These are phyloP conservation scores for Limnothrissa miodon DNA, from an alignment of 2,113 vertebrate genomes.

Conservation along the genomic window DNA sequence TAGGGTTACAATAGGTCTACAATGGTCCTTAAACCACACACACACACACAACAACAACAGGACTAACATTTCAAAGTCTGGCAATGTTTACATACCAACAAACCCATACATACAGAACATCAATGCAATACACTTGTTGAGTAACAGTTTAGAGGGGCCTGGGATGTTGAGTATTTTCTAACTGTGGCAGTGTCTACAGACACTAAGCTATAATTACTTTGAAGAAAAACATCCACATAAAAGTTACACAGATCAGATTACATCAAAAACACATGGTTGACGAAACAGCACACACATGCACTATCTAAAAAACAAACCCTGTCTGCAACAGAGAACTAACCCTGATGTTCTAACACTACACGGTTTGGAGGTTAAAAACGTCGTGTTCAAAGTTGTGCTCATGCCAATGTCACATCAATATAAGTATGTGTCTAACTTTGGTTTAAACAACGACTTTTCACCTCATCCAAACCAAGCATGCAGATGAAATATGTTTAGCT, in stretches of 20 bases:
- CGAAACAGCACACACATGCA: not conserved
- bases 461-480: not conserved
- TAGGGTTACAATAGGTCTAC: not conserved
- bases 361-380: not conserved
- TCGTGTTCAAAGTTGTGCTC: not conserved
- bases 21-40: not conserved
- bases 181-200: not conserved
- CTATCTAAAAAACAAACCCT: not conserved
- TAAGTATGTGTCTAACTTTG: not conserved
- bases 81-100: not conserved
- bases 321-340: not conserved
- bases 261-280: conserved; percentile 42
- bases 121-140: not conserved
- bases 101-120: not conserved
- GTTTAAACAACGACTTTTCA: not conserved
- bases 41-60: not conserved
- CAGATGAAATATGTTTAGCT: not conserved
- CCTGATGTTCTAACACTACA: not conserved
- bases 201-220: not conserved
- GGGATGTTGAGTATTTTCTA: not conserved
- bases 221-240: conserved; percentile 8
- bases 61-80: not conserved
- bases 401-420: not conserved
- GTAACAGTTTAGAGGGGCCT: not conserved
- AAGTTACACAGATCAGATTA: too few species aligned